These are phyloP conservation scores for Clitarchus hookeri DNA, from an alignment of 2,888 invertebrate species.

Conservation along the genomic window DNA sequence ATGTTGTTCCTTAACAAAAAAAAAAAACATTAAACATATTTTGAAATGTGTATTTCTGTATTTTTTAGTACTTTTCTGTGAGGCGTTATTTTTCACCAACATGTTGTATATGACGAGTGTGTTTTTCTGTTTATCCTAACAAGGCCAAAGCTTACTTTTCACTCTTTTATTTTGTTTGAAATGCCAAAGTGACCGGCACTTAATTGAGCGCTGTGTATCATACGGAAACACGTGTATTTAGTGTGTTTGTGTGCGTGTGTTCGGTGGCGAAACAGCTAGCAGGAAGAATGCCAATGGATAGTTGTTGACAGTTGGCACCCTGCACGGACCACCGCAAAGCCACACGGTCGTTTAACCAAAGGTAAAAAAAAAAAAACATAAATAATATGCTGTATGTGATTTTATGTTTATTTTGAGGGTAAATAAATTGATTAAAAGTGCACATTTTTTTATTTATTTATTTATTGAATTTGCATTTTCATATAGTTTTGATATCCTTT, in stretches of 20 bases:
- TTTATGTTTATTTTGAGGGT: constrained; percentile 24
- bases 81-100: neutral
- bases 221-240: neutral
- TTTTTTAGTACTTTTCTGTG: neutral
- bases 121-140: constrained; percentile 8
- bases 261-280: neutral
- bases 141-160: constrained; percentile 22
- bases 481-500: neutral
- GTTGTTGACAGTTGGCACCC: neutral
- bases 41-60: neutral
- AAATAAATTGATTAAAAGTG: constrained; percentile 23
- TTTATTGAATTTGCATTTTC: neutral
- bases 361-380: constrained; percentile 4
- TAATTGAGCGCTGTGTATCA: neutral
- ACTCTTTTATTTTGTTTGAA: neutral
- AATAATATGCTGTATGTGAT: constrained; percentile 24
- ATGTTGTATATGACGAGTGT: neutral
- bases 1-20: neutral
- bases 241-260: neutral
- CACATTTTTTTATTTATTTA: constrained; percentile 11
- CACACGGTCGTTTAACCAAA: constrained; percentile 20
- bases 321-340: neutral
- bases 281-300: neutral
- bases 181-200: constrained; percentile 2
- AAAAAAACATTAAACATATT: neutral